phyloP scores from a whole-genome alignment of 2,888 invertebrate species.

The Caradrina kadenii region DNA sequence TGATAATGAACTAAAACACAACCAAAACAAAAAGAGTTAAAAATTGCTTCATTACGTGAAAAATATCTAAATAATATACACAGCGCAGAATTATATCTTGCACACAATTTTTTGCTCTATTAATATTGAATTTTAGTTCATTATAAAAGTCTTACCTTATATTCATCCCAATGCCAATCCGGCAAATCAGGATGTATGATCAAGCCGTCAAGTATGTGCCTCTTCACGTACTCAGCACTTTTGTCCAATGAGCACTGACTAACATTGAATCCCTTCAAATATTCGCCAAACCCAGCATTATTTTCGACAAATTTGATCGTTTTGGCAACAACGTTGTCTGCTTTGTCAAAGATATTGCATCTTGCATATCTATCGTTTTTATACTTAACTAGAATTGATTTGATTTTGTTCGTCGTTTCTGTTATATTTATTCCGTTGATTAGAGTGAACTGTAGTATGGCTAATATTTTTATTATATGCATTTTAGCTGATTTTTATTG shows the following conservation, averaged over 20 bases:
- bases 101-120: too few species aligned
- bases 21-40: too few species aligned
- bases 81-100: too few species aligned
- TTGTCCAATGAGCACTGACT: conserved; percentile 71
- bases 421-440: conserved; percentile 67
- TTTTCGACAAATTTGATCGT: conserved; percentile 70
- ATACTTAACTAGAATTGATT: conserved; percentile 68
- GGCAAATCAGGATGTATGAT: conserved; percentile 75
- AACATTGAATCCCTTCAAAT: conserved; percentile 69
- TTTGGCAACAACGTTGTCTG: conserved; percentile 67
- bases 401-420: conserved; percentile 69
- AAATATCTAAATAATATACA: too few species aligned
- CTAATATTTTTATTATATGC: conserved; percentile 62
- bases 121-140: too few species aligned
- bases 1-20: too few species aligned
- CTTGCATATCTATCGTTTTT: conserved; percentile 65
- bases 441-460: conserved; percentile 65
- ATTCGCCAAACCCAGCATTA: conserved; percentile 72
- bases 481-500: not conserved
- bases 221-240: conserved; percentile 64
- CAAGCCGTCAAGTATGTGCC: conserved; percentile 74
- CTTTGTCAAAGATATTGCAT: conserved; percentile 56
- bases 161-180: conserved; percentile 82
- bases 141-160: conserved; percentile 75
- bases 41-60: too few species aligned